Conservation (phyloP, 1,140 invertebrate genomes). For the Doryteuthis pealeii region DNA sequence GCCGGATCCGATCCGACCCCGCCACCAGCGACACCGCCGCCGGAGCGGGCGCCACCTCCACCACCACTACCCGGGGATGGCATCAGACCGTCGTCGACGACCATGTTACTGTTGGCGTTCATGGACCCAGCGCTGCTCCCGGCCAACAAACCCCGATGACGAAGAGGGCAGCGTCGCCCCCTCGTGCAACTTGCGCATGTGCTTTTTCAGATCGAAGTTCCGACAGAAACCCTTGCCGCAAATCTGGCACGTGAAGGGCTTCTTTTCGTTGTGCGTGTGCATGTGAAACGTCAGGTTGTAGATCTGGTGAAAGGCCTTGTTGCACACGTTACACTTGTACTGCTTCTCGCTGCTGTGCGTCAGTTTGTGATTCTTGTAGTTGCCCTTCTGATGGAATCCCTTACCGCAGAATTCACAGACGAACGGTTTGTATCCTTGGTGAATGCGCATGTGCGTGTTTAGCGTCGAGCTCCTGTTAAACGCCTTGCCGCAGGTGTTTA, state of each 20-base stretch:
- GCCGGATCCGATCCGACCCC: no score
- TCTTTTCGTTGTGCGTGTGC: constrained; percentile 30
- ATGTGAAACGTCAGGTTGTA: constrained; percentile 25
- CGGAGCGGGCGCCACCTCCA: constrained; percentile 2
- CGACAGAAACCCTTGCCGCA: constrained; percentile 30
- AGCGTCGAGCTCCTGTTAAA: constrained; percentile 42
- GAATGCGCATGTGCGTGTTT: constrained; percentile 40
- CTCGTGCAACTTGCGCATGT: constrained; percentile 77
- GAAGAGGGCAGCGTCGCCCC: constrained; percentile 22
- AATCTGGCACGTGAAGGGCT: constrained; percentile 28
- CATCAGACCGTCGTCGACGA: no score
- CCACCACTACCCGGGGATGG: no score
- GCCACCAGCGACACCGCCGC: not conserved
- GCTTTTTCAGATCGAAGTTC: constrained; percentile 23
- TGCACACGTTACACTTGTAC: constrained; percentile 23
- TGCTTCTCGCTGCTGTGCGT: constrained; percentile 19
- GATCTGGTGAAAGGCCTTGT: constrained; percentile 24
- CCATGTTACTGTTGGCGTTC: no score
- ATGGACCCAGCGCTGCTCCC: not conserved
- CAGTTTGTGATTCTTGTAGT: constrained; percentile 85
- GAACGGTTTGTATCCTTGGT: constrained; percentile 74
- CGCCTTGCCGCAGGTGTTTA: constrained; percentile 44
- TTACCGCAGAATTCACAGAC: constrained; percentile 66
- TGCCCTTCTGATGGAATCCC: constrained; percentile 52
- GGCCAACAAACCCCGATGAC: not conserved